Conservation (phyloP, 2,797 vertebrate genomes). For the Pitangus sulphuratus region DNA sequence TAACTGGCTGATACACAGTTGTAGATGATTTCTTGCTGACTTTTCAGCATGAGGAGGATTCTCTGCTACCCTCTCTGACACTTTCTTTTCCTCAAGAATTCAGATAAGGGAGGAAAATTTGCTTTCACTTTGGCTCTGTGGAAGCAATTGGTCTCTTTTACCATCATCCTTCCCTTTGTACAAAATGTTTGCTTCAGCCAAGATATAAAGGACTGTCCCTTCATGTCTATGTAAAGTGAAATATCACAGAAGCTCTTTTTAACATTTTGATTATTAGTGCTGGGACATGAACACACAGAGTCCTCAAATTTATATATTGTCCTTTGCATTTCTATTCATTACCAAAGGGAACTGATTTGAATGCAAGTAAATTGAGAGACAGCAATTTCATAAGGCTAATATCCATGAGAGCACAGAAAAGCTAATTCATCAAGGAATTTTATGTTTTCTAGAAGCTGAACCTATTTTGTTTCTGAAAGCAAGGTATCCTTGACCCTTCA, state of each 20-base stretch:
- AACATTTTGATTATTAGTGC: neutral
- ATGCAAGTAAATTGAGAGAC: neutral
- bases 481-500: neutral
- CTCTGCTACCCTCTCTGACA: neutral
- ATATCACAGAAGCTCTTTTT: neutral
- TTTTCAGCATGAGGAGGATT: neutral
- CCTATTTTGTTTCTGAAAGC: neutral
- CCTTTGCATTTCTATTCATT: neutral
- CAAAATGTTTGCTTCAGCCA: neutral
- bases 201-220: neutral
- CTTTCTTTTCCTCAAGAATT: neutral
- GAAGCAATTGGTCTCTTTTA: neutral
- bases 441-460: neutral
- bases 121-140: neutral
- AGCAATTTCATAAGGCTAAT: neutral
- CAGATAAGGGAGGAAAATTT: neutral
- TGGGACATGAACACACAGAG: rapidly evolving
- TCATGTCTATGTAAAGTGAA: neutral
- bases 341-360: neutral
- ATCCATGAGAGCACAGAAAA: neutral
- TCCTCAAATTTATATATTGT: neutral
- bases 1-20: neutral
- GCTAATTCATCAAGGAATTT: neutral
- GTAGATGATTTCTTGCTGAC: neutral
- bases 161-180: neutral